Evolutionary conservation across 2,888 invertebrate species (phyloP).

Genomic region (Acronicta leporina): DNA sequence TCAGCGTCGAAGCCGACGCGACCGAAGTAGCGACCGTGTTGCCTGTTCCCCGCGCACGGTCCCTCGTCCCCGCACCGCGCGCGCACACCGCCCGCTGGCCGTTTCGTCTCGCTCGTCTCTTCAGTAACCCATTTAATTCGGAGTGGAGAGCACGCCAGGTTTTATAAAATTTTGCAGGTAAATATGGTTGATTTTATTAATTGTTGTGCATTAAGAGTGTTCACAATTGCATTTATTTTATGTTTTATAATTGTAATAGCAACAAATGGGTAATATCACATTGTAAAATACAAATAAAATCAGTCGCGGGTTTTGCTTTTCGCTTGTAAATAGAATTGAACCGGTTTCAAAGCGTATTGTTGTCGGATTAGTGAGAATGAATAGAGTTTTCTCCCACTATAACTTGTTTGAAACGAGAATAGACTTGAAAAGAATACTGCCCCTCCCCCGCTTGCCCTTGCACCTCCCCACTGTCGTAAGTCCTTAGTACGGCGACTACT

Average conservation of each 20-base stretch:
- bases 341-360: conserved; percentile 28
- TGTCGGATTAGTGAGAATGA: conserved; percentile 32
- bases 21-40: too few relatives aligned
- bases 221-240: neutral
- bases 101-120: neutral
- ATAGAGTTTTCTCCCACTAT: conserved; percentile 19
- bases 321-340: conserved; percentile 26
- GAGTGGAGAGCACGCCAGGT: conserved; percentile 13
- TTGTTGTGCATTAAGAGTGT: neutral
- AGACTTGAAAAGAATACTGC: conserved; percentile 11
- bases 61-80: neutral
- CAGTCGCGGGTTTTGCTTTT: conserved; percentile 7
- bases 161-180: conserved; percentile 5
- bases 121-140: conserved; percentile 14
- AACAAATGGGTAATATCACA: conserved; percentile 3
- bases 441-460: neutral
- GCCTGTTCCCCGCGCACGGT: too few relatives aligned
- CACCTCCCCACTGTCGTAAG: neutral
- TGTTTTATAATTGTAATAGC: neutral
- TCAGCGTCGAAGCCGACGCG: too few relatives aligned
- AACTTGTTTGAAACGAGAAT: conserved; percentile 14
- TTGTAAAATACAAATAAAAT: neutral
- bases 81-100: too few relatives aligned
- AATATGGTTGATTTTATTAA: neutral
- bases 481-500: neutral